Evolutionary conservation across 1,140 invertebrate genomes (phyloP).

Genomic region (Homalodisca vitripennis): DNA sequence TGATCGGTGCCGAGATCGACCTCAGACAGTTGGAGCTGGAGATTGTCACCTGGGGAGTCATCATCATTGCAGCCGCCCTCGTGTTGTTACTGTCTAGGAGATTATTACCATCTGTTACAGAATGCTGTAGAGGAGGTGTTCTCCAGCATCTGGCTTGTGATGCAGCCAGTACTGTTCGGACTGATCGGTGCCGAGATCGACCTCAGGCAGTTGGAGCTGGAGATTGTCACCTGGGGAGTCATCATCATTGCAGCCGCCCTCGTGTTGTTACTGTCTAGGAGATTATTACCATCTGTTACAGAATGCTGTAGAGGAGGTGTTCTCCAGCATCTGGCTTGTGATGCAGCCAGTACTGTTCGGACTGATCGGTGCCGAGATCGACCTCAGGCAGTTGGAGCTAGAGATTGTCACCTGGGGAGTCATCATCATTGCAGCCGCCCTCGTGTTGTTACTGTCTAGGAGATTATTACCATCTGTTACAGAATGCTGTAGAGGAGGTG

Average conservation of each 20-base stretch:
- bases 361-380: constrained; percentile 67
- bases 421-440: background rate
- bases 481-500: constrained; percentile 55
- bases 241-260: constrained; percentile 35
- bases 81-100: too few relatives aligned
- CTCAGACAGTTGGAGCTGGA: constrained; percentile 49
- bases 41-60: constrained; percentile 53
- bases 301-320: constrained; percentile 54
- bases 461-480: constrained; percentile 31
- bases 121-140: constrained; percentile 54
- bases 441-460: constrained; percentile 1
- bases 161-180: constrained; percentile 68
- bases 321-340: constrained; percentile 63
- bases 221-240: constrained; percentile 53
- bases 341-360: constrained; percentile 70
- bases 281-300: too few relatives aligned
- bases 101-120: constrained; percentile 51
- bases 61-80: constrained; percentile 35
- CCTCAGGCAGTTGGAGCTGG: constrained; percentile 49
- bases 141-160: constrained; percentile 63
- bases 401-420: constrained; percentile 54
- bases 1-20: constrained; percentile 69
- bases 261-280: too few relatives aligned
- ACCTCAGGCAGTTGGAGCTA: constrained; percentile 51
- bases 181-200: constrained; percentile 69